phyloP scores from a whole-genome alignment of 2,888 invertebrate genomes.

The Drosophila anomalata region DNA sequence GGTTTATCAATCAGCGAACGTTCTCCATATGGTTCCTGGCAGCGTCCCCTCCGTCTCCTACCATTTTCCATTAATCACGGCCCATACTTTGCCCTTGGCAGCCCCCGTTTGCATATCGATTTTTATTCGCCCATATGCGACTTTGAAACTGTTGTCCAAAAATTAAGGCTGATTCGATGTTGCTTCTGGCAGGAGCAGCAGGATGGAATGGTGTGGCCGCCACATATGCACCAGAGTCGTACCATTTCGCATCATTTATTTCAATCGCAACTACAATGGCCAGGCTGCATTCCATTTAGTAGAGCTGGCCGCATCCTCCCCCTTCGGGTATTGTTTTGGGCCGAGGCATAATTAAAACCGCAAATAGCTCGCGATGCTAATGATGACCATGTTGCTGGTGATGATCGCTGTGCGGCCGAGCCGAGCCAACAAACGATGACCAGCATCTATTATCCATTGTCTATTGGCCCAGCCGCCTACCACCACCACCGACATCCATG shows the following conservation, averaged over 20 bases:
- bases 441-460: conserved; percentile 47
- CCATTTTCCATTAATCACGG: conserved; percentile 32
- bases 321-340: conserved; percentile 31
- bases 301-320: neutral
- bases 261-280: conserved; percentile 43
- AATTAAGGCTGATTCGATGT: conserved; percentile 30
- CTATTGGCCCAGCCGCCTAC: conserved; percentile 21
- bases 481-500: no score
- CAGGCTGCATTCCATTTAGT: neutral
- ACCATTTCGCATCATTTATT: conserved; percentile 50
- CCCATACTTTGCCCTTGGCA: conserved; percentile 23
- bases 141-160: conserved; percentile 14
- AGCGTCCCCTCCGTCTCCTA: neutral
- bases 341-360: conserved; percentile 49
- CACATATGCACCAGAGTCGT: conserved; percentile 17
- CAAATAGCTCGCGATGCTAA: conserved; percentile 29
- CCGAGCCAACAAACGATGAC: conserved; percentile 37
- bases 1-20: conserved; percentile 44
- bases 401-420: conserved; percentile 32
- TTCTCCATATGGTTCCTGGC: conserved; percentile 40
- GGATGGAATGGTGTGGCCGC: neutral
- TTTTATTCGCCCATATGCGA: conserved; percentile 10
- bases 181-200: neutral
- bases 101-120: conserved; percentile 29
- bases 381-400: conserved; percentile 3